Conservation (phyloP, 2,888 invertebrate genomes). For the Sarcophaga variegata region DNA sequence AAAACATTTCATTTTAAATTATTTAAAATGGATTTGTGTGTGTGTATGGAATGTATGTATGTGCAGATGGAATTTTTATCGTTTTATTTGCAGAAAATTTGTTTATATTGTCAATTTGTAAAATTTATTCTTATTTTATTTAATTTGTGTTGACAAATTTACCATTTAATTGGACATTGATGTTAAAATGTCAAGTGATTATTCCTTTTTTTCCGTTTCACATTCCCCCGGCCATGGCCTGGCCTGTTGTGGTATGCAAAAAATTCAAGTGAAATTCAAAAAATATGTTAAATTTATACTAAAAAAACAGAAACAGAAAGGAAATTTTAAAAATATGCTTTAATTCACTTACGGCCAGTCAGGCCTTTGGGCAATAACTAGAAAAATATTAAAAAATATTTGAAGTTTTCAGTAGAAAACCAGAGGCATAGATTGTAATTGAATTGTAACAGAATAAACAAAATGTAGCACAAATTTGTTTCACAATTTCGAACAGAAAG, state of each 20-base stretch:
- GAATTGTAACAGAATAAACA: no score
- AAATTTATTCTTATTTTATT: conserved; percentile 59
- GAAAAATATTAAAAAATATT: no score
- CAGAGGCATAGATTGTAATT: no score
- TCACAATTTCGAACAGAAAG: no score
- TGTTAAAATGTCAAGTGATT: conserved; percentile 63
- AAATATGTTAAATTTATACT: background rate
- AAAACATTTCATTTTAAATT: conserved; percentile 6
- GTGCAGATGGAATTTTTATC: conserved; percentile 1
- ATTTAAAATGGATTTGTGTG: conserved; percentile 16
- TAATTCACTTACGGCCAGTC: no score
- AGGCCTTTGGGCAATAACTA: no score
- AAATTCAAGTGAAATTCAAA: background rate
- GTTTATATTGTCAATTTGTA: conserved; percentile 61
- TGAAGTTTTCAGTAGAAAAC: no score
- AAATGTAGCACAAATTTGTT: no score
- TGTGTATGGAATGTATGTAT: background rate
- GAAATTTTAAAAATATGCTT: no score
- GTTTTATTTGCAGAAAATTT: conserved; percentile 44
- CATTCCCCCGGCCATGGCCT: background rate
- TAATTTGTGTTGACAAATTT: conserved; percentile 64
- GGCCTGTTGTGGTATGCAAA: background rate
- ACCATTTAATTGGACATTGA: conserved; percentile 66
- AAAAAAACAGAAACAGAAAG: background rate
- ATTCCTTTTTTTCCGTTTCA: conserved; percentile 6